Evolutionary conservation across 2,797 vertebrate species (phyloP).

Genomic region (Lates japonicus): DNA sequence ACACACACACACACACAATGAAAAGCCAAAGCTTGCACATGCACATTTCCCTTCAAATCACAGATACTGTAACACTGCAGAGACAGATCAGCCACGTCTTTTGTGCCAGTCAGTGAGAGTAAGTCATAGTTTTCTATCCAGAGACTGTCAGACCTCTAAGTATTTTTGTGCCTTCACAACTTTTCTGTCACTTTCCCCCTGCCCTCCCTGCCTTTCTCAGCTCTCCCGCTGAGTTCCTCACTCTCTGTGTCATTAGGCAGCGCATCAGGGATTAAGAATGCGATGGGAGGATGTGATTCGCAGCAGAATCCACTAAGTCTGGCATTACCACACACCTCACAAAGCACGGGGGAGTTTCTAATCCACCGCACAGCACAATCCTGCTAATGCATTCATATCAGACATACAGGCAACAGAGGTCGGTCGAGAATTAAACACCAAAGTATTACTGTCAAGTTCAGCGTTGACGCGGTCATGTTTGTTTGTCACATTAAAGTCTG

Average conservation of each 20-base stretch:
- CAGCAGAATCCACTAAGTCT: constrained; percentile 83
- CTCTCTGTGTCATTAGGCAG: constrained; percentile 80
- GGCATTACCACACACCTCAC: constrained; percentile 87
- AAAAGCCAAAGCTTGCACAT: constrained; percentile 46
- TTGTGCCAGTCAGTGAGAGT: constrained; percentile 10
- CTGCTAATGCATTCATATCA: constrained; percentile 85
- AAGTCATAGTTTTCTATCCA: constrained; percentile 6
- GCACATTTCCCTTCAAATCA: constrained; percentile 23
- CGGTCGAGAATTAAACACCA: constrained; percentile 70
- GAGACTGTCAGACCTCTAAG: constrained; percentile 15
- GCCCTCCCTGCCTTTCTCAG: constrained; percentile 23
- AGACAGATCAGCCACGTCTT: neutral
- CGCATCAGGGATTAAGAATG: constrained; percentile 82
- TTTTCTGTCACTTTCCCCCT: constrained; percentile 49
- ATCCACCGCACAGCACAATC: constrained; percentile 81
- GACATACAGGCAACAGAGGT: constrained; percentile 67
- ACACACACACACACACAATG: constrained; percentile 72
- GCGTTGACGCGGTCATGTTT: constrained; percentile 56
- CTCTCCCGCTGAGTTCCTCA: constrained; percentile 50
- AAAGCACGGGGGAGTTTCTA: constrained; percentile 82
- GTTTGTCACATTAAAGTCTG: constrained; percentile 36
- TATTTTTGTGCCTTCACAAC: constrained; percentile 50
- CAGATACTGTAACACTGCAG: neutral
- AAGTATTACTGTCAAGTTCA: constrained; percentile 62
- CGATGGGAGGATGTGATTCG: constrained; percentile 81